Evolutionary conservation across 2,888 invertebrate genomes (phyloP).

Genomic region (Hedya salicella): DNA sequence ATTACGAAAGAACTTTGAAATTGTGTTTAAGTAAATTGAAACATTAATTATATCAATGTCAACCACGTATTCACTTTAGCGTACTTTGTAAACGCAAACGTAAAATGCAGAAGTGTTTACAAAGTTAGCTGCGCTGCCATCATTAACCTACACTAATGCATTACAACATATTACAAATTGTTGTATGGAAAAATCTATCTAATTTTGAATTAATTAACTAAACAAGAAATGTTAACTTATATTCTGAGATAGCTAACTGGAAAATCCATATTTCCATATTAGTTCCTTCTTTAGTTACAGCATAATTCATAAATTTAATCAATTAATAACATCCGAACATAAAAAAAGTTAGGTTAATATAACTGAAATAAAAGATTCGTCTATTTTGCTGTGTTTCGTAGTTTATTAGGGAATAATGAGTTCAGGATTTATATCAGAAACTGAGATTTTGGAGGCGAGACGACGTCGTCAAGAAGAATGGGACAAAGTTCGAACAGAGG

Average conservation of each 20-base stretch:
- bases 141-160: too few species aligned
- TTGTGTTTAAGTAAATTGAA: too few species aligned
- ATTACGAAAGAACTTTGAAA: too few species aligned
- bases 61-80: neutral
- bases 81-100: neutral
- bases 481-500: conserved; percentile 96
- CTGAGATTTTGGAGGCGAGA: conserved; percentile 92
- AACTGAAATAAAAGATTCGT: neutral
- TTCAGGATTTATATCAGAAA: conserved; percentile 96
- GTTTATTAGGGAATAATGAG: conserved; percentile 86
- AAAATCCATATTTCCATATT: too few species aligned
- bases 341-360: conserved; percentile 38
- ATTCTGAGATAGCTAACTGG: too few species aligned
- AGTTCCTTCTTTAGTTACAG: neutral
- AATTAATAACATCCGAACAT: conserved; percentile 34
- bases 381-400: neutral
- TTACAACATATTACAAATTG: neutral
- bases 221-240: too few species aligned
- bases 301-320: conserved; percentile 24
- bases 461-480: conserved; percentile 96
- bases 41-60: neutral
- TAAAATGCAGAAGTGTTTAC: neutral
- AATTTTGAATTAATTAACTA: too few species aligned
- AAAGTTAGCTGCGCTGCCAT: neutral
- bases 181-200: too few species aligned